Percentiles rank a stretch among this genome's conserved stretches.
phyloP scores from a whole-genome alignment of 1,140 invertebrate genomes.

The Trichogramma pretiosum region DNA sequence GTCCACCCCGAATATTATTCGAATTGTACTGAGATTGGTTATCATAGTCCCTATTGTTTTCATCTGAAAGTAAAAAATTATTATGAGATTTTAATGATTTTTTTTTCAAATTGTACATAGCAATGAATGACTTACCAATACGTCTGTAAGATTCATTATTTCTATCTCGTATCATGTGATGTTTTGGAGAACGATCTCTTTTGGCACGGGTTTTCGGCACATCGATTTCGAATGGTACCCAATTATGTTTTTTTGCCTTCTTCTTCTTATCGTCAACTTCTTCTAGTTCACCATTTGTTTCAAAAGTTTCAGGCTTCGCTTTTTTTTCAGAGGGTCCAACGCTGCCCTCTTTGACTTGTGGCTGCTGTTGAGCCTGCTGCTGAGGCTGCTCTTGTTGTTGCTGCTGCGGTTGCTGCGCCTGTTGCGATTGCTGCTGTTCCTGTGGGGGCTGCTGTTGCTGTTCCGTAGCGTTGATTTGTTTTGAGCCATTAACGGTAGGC shows the following conservation, averaged over 20 bases:
- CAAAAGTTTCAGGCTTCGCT: slow-evolving; percentile 41
- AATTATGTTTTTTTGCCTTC: slow-evolving; percentile 61
- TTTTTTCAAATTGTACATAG: background rate
- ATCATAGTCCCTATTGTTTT: slow-evolving; percentile 36
- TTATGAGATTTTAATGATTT: background rate
- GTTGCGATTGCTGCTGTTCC: too few species aligned
- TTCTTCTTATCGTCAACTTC: slow-evolving; percentile 45
- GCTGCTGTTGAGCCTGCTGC: too few species aligned
- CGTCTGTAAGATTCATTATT: slow-evolving; percentile 25
- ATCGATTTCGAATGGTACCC: slow-evolving; percentile 68
- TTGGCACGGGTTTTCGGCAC: slow-evolving; percentile 46
- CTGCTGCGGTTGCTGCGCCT: background rate
- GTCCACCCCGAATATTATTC: slow-evolving; percentile 32
- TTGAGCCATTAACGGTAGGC: slow-evolving; percentile 23
- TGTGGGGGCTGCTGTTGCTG: background rate
- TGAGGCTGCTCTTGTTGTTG: too few species aligned
- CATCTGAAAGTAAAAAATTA: slow-evolving; percentile 22
- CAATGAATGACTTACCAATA: slow-evolving; percentile 26
- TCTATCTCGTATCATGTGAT: slow-evolving; percentile 36
- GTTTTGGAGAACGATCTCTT: slow-evolving; percentile 39
- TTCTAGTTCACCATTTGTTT: slow-evolving; percentile 36
- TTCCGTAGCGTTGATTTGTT: slow-evolving; percentile 38
- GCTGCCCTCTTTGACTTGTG: slow-evolving; percentile 29
- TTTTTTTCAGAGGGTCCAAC: slow-evolving; percentile 29
- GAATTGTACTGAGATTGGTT: slow-evolving; percentile 32